Conservation (phyloP, 2,797 vertebrate genomes). For the Apogon talboti region DNA sequence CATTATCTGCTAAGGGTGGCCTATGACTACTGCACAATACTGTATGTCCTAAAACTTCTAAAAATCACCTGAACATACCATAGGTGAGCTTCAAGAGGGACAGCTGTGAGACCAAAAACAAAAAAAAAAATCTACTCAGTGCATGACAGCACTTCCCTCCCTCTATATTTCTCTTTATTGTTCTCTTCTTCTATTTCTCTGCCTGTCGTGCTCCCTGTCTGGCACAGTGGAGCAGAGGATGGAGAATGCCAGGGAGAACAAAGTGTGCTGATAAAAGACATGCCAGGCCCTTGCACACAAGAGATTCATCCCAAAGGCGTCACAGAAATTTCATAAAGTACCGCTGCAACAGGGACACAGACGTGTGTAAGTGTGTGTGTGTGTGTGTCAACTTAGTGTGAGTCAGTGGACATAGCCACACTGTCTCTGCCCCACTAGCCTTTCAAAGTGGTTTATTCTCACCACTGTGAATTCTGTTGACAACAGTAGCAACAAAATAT, state of each 20-base stretch:
- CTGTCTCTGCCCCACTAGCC: slow-evolving; percentile 25
- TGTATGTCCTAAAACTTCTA: too few relatives aligned
- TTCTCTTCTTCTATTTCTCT: slow-evolving; percentile 42
- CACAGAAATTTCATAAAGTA: slow-evolving; percentile 55
- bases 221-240: slow-evolving; percentile 49
- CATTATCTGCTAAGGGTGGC: too few relatives aligned
- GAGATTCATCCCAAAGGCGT: slow-evolving; percentile 56
- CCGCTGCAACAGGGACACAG: slow-evolving; percentile 45
- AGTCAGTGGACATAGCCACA: slow-evolving; percentile 22
- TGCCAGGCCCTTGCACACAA: slow-evolving; percentile 51
- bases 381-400: slow-evolving; percentile 46
- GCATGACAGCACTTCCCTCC: slow-evolving; percentile 34
- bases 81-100: slow-evolving; percentile 21
- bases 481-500: slow-evolving; percentile 28
- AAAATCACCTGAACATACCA: not conserved
- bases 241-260: slow-evolving; percentile 62
- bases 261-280: slow-evolving; percentile 69
- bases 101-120: slow-evolving; percentile 3
- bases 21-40: too few relatives aligned
- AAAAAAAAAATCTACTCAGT: slow-evolving; percentile 19
- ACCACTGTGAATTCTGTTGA: slow-evolving; percentile 26
- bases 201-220: slow-evolving; percentile 46
- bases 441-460: slow-evolving; percentile 38
- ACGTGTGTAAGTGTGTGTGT: slow-evolving; percentile 44
- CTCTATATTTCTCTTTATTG: slow-evolving; percentile 40